phyloP scores from a whole-genome alignment of 1,140 invertebrate species.

The Adoxophyes honmai region DNA sequence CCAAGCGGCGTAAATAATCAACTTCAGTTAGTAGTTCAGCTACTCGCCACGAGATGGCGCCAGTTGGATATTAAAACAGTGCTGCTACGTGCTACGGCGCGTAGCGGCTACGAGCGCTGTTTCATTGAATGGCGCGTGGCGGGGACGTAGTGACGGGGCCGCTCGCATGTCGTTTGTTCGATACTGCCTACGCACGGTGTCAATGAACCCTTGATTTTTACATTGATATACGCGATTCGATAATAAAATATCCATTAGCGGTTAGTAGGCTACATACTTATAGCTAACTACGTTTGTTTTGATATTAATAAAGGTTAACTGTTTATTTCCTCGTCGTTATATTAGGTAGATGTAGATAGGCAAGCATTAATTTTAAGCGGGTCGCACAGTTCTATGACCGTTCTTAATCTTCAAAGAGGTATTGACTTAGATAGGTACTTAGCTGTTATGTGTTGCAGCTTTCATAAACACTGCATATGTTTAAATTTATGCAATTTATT shows the following conservation, averaged over 20 bases:
- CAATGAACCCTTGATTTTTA: slow-evolving; percentile 57
- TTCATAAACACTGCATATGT: too few relatives aligned
- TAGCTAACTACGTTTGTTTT: background rate
- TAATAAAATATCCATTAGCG: slow-evolving; percentile 13
- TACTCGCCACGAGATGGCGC: slow-evolving; percentile 63
- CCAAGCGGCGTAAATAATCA: slow-evolving; percentile 38
- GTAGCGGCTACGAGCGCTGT: slow-evolving; percentile 27
- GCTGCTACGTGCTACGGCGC: slow-evolving; percentile 30
- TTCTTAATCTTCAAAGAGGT: background rate
- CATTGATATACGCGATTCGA: slow-evolving; percentile 10
- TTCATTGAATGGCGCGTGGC: slow-evolving; percentile 24
- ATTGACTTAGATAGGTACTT: background rate
- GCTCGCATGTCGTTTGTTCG: slow-evolving; percentile 6
- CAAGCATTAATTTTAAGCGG: background rate
- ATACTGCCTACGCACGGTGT: slow-evolving; percentile 45
- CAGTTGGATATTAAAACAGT: slow-evolving; percentile 15
- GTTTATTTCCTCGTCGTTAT: background rate
- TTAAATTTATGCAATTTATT: too few relatives aligned
- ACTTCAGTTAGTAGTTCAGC: slow-evolving; percentile 37
- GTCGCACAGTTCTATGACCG: slow-evolving; percentile 15
- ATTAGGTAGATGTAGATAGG: too few relatives aligned
- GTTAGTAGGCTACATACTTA: background rate
- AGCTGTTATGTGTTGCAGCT: too few relatives aligned
- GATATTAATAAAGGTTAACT: background rate
- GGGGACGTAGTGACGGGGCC: background rate